These are phyloP conservation scores for Cephus cinctus DNA, from an alignment of 1,140 invertebrate species.

Conservation along the genomic window DNA sequence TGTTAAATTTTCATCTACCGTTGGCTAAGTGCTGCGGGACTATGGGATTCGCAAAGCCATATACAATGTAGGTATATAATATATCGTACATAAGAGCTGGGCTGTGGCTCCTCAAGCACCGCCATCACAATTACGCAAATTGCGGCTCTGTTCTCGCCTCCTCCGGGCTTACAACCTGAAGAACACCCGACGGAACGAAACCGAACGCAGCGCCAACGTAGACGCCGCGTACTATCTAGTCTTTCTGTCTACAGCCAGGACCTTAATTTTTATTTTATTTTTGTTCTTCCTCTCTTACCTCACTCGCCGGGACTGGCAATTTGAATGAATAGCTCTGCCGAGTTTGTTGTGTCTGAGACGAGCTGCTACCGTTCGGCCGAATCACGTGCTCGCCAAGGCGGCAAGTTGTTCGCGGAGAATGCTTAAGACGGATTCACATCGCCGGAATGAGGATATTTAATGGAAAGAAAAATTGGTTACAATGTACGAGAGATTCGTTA, in stretches of 20 bases:
- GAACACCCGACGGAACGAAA: constrained; percentile 27
- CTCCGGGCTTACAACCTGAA: constrained; percentile 33
- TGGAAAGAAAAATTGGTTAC: too few species aligned
- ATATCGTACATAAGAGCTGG: too few species aligned
- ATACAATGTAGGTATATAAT: too few species aligned
- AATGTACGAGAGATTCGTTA: too few species aligned
- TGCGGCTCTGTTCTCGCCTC: constrained; percentile 51
- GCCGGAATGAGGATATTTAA: too few species aligned
- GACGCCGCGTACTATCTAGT: too few species aligned
- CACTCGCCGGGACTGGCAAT: constrained; percentile 20
- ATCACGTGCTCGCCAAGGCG: neutral
- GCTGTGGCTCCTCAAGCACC: constrained; percentile 19
- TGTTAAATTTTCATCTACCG: too few species aligned
- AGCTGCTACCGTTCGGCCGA: constrained; percentile 22
- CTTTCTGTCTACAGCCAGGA: constrained; percentile 26
- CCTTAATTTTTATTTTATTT: too few species aligned
- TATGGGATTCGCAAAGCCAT: too few species aligned
- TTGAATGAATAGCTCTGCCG: constrained; percentile 25
- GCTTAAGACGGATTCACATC: too few species aligned
- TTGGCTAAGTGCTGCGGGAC: too few species aligned
- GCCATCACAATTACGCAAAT: constrained; percentile 51
- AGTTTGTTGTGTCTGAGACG: constrained; percentile 25
- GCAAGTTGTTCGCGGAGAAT: too few species aligned
- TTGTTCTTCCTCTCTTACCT: constrained; percentile 5
- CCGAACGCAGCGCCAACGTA: constrained; percentile 21